phyloP scores from a whole-genome alignment of 2,888 invertebrate species.

The Yponomeuta evonymella region DNA sequence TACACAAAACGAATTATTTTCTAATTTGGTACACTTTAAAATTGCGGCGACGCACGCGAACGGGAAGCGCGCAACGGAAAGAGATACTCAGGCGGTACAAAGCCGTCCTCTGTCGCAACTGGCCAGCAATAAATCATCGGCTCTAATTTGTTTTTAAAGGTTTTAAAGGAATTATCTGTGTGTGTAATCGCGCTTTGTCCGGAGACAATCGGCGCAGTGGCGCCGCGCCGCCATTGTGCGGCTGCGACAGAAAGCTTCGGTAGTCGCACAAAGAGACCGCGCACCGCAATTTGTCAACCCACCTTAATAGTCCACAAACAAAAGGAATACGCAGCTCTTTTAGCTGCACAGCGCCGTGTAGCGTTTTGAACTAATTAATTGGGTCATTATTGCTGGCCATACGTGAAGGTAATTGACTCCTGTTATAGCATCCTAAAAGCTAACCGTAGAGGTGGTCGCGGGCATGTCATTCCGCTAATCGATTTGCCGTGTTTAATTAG shows the following conservation, averaged over 20 bases:
- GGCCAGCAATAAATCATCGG: constrained; percentile 31
- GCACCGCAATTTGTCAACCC: constrained; percentile 56
- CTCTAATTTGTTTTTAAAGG: constrained; percentile 76
- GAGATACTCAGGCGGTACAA: constrained; percentile 42
- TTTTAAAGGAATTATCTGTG: constrained; percentile 63
- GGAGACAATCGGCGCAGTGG: constrained; percentile 49
- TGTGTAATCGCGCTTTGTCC: constrained; percentile 66
- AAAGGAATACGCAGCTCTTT: constrained; percentile 54
- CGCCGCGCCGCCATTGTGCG: constrained; percentile 47
- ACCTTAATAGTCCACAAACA: constrained; percentile 32
- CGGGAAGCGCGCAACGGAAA: constrained; percentile 57
- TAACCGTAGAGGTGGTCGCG: background rate
- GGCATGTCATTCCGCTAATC: constrained; percentile 11
- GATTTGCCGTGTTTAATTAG: constrained; percentile 12
- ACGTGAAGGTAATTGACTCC: constrained; percentile 42
- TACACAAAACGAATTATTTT: constrained; percentile 62
- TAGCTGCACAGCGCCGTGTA: constrained; percentile 43
- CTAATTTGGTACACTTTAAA: constrained; percentile 72
- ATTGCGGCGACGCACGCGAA: constrained; percentile 72
- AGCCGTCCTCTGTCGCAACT: constrained; percentile 19
- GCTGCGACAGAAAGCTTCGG: constrained; percentile 32
- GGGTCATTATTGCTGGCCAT: constrained; percentile 42
- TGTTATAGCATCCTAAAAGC: background rate
- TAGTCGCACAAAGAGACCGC: constrained; percentile 50
- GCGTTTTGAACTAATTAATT: constrained; percentile 58